These are phyloP conservation scores for Hemichromis elongatus DNA, from an alignment of 2,113 vertebrate species.

Conservation along the genomic window DNA sequence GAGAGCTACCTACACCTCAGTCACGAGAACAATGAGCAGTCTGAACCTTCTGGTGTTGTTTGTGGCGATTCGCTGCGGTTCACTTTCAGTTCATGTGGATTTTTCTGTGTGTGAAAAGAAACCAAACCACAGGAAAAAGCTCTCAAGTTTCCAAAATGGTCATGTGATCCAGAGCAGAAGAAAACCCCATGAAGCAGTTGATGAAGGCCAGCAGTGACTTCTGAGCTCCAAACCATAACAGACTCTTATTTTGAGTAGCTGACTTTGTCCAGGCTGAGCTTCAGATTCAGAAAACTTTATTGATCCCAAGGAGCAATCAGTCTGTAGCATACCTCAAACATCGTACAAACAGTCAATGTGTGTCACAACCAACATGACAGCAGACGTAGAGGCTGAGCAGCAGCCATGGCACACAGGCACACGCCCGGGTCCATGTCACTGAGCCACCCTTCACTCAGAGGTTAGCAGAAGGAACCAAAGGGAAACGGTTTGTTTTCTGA, in stretches of 20 bases:
- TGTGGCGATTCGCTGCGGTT: not conserved
- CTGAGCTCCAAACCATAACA: not conserved
- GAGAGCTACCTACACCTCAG: not conserved
- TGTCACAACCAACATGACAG: no score
- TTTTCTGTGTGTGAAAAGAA: not conserved
- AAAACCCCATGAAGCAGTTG: not conserved
- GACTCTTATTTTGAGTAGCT: not conserved
- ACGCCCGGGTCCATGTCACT: no score
- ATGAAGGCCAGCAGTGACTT: not conserved
- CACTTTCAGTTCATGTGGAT: not conserved
- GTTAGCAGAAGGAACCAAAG: no score
- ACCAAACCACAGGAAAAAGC: not conserved
- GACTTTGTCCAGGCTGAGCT: not conserved
- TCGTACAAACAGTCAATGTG: no score
- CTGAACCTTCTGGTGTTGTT: not conserved
- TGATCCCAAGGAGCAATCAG: no score
- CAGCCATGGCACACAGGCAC: no score
- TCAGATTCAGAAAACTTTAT: no score
- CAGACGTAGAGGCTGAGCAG: no score
- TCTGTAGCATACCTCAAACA: no score
- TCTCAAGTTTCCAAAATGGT: not conserved
- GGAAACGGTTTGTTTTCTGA: no score
- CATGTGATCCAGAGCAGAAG: not conserved
- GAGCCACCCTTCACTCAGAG: no score
- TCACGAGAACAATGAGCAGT: not conserved